Percentiles rank a stretch among this genome's conserved stretches.
These are phyloP conservation scores for Vanessa tameamea DNA, from an alignment of 1,140 invertebrate genomes.

Conservation along the genomic window DNA sequence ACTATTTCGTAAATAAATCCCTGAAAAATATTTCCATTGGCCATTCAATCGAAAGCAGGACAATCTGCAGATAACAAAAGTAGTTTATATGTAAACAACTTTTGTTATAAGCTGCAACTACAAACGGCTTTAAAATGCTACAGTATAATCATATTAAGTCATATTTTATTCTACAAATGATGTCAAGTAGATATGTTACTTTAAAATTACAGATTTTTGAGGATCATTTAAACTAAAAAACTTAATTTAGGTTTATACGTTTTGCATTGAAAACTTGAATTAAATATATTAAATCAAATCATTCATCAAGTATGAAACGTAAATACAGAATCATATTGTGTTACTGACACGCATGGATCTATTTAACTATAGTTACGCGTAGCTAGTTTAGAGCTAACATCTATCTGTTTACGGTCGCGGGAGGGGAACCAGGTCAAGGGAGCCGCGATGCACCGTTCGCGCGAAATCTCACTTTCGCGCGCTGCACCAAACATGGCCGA, in stretches of 20 bases:
- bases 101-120: no score
- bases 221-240: no score
- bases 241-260: neutral
- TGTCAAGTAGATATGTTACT: no score
- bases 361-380: conserved; percentile 22
- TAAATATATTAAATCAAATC: neutral
- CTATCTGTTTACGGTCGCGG: conserved; percentile 40
- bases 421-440: conserved; percentile 73
- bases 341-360: conserved; percentile 10
- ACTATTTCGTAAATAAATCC: conserved; percentile 36
- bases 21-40: conserved; percentile 35
- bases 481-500: conserved; percentile 70
- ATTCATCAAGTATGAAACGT: neutral
- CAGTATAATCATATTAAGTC: no score
- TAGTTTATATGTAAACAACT: neutral
- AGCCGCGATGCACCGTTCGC: conserved; percentile 74
- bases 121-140: no score
- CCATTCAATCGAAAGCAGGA: neutral
- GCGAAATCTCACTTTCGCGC: conserved; percentile 79
- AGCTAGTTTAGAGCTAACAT: conserved; percentile 33
- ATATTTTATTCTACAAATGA: no score
- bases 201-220: no score
- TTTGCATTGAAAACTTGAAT: neutral
- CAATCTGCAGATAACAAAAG: neutral
- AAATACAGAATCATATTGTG: neutral